These are phyloP conservation scores for Bemisia tabaci DNA, from an alignment of 1,140 invertebrate species.

Conservation along the genomic window DNA sequence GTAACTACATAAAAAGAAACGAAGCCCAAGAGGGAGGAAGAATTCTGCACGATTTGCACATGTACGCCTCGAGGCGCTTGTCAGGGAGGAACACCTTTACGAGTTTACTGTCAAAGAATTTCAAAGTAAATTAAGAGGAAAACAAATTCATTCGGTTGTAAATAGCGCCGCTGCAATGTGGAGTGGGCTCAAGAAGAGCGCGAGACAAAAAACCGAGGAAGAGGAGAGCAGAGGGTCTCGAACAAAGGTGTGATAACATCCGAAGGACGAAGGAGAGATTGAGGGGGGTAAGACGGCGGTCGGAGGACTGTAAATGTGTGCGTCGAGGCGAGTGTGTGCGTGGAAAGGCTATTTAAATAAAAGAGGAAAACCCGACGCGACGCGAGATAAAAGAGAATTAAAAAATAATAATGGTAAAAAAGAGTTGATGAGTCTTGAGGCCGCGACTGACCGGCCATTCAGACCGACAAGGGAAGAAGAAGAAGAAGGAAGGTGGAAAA, in stretches of 20 bases:
- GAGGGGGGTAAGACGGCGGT: background rate
- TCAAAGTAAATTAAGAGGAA: background rate
- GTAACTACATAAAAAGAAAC: no score
- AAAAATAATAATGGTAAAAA: background rate
- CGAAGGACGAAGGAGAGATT: background rate
- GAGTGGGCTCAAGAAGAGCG: background rate
- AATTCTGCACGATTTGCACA: background rate
- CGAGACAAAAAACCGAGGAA: background rate
- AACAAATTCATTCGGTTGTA: background rate
- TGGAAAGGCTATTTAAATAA: background rate
- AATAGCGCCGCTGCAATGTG: background rate
- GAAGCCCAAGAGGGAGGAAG: no score
- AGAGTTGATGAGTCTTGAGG: background rate
- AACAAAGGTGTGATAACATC: background rate
- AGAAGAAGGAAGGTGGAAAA: background rate
- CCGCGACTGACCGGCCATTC: background rate
- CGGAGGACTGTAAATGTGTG: background rate
- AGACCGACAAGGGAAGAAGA: background rate
- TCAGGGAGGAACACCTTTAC: background rate
- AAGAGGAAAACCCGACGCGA: background rate
- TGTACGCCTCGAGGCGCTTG: background rate
- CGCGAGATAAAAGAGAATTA: background rate
- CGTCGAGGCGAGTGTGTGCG: no score
- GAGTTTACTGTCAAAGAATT: background rate
- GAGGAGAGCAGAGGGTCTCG: background rate